These are phyloP conservation scores for Euplexia lucipara DNA, from an alignment of 2,888 invertebrate species.

Conservation along the genomic window DNA sequence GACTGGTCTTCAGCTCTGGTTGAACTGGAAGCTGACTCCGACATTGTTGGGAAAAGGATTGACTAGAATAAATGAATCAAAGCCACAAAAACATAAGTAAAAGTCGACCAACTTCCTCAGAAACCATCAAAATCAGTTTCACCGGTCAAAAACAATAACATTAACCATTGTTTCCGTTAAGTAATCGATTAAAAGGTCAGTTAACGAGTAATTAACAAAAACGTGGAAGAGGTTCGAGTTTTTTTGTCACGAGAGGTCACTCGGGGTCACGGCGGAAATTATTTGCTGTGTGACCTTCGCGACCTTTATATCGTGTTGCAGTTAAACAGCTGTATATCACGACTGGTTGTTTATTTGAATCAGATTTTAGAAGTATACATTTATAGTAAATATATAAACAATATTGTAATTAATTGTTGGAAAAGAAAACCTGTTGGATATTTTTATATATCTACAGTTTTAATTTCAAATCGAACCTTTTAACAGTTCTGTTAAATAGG, in stretches of 20 bases:
- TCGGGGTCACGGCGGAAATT: conserved; percentile 27
- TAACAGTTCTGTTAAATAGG: too few relatives aligned
- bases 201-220: conserved; percentile 40
- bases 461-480: not conserved
- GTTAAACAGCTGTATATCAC: conserved; percentile 31
- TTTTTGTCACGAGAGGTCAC: conserved; percentile 52
- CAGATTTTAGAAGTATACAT: not conserved
- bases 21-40: too few relatives aligned
- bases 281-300: conserved; percentile 28
- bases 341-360: conserved; percentile 20
- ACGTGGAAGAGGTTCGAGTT: conserved; percentile 49
- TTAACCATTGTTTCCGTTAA: conserved; percentile 1
- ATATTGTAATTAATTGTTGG: too few relatives aligned
- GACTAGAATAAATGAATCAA: too few relatives aligned
- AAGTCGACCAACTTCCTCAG: not conserved
- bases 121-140: conserved; percentile 5
- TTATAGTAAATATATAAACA: not conserved
- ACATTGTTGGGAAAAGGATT: too few relatives aligned
- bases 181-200: not conserved
- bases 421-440: too few relatives aligned
- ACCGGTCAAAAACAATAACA: not conserved
- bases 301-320: conserved; percentile 28
- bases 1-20: too few relatives aligned
- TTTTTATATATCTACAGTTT: too few relatives aligned
- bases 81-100: not conserved